A percentile compares a stretch with the other conserved stretches of the same genome.
phyloP scores from a whole-genome alignment of 2,113 vertebrate species.

The Ancistrus triradiatus region DNA sequence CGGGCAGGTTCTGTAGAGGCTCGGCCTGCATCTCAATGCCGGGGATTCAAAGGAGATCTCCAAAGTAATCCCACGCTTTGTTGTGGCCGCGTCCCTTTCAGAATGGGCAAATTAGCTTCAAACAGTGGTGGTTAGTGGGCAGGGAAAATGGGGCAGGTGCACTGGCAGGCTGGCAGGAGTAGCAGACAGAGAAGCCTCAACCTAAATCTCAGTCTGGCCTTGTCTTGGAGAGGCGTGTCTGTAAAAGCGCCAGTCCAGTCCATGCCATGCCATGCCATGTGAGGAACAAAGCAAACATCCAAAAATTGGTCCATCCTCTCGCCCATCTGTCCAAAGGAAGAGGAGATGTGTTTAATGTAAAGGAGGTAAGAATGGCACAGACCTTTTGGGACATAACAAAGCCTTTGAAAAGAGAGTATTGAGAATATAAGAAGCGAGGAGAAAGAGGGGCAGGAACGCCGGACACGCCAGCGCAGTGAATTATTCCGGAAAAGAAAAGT shows the following conservation, averaged over 20 bases:
- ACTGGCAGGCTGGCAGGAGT: slow-evolving; percentile 34
- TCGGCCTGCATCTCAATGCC: slow-evolving; percentile 10
- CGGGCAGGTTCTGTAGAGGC: slow-evolving; percentile 12
- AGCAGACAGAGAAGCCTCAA: slow-evolving; percentile 5
- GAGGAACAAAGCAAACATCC: slow-evolving; percentile 41
- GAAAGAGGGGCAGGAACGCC: slow-evolving; percentile 46
- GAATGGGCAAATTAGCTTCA: slow-evolving; percentile 24
- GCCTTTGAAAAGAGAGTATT: slow-evolving; percentile 33
- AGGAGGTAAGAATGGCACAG: slow-evolving; percentile 31
- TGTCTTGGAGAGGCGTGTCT: slow-evolving; percentile 40
- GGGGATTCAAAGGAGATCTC: slow-evolving; percentile 23
- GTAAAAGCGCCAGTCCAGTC: slow-evolving; percentile 24
- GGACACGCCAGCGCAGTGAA: slow-evolving; percentile 43
- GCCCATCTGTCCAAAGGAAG: slow-evolving; percentile 27
- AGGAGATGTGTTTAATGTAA: slow-evolving; percentile 30
- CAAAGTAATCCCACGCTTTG: slow-evolving; percentile 21
- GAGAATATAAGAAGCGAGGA: slow-evolving; percentile 46
- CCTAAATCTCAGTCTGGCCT: slow-evolving; percentile 26
- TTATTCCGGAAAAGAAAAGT: slow-evolving; percentile 46
- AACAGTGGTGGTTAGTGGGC: slow-evolving; percentile 26
- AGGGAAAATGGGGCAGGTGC: slow-evolving; percentile 42
- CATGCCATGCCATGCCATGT: not conserved
- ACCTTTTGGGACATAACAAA: slow-evolving; percentile 37
- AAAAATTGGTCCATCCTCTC: slow-evolving; percentile 33
- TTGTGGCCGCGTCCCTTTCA: slow-evolving; percentile 10